Evolutionary conservation across 2,113 vertebrate species (phyloP).

Genomic region (Riparia riparia): DNA sequence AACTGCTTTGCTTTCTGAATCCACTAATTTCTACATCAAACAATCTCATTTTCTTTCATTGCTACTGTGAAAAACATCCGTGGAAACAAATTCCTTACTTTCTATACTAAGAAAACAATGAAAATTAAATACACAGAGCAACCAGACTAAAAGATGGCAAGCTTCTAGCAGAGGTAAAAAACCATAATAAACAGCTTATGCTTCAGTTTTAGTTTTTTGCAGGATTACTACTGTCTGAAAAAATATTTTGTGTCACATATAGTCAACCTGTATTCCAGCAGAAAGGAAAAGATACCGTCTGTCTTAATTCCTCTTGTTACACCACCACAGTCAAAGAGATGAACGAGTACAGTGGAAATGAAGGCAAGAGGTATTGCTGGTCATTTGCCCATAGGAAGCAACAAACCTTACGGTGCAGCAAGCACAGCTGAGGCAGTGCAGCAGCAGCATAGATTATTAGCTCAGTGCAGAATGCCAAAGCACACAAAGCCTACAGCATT

Average conservation of each 20-base stretch:
- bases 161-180: not conserved
- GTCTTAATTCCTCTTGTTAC: not conserved
- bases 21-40: not conserved
- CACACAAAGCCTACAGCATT: not conserved
- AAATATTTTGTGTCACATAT: not conserved
- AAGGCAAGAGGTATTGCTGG: not conserved
- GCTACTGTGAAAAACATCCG: not conserved
- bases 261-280: not conserved
- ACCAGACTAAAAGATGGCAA: not conserved
- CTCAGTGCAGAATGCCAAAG: not conserved
- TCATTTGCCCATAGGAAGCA: not conserved
- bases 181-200: not conserved
- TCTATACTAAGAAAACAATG: not conserved
- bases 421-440: not conserved
- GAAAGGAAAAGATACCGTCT: not conserved
- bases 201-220: not conserved
- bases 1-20: not conserved
- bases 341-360: not conserved
- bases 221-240: not conserved
- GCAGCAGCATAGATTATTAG: not conserved
- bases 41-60: not conserved
- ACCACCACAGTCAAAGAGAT: not conserved
- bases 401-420: not conserved
- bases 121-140: not conserved
- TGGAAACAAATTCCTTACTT: not conserved